Evolutionary conservation across 30 jellyfish, hydroid and myxozoan species (phyloP), one percentile per base, ranked within the genome.

Genomic region (Turritopsis dohrnii): DNA sequence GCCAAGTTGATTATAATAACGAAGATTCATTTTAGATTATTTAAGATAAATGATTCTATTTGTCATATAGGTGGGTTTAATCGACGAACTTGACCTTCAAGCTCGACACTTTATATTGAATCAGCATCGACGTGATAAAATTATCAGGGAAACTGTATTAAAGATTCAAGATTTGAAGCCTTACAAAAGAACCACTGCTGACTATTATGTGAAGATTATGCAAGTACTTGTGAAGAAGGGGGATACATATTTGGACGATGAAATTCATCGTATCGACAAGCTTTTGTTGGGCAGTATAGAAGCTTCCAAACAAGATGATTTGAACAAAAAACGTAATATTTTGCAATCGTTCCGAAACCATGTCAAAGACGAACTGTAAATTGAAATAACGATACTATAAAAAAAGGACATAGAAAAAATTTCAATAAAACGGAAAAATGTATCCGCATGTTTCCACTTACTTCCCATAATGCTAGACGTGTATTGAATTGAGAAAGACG

Each of bases 71-170:
- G 95, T 84, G 54, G 99, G 99, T 1, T 77, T 90, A 17, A 54
- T 84, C 4, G 95, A 94, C 65, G 96, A 94, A 53, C 89, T 94
- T 9, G 96, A 94, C 73, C 80, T 82, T 0, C 74, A 86, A 0
- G 94, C 96, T 16, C 84, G 92, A 24, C 85, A 94, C 72, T 94
- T 94, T 86, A 89, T 94, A 90, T 74, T 89, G 72, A 93, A 88
- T 52, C 79, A 89, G 28, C 24, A 82, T 84, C 81, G 88, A 25
- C 96, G 96, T 17, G 96, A 94, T 74, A 80, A 86, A 74, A 92
- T 91, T 16, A 86, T 89, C 21, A 86, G 91, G 18, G 96, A 88
- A 30, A 76, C 96, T 7, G 82, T 94, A 8, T 86, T 72, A 24
- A 79, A 80, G 69, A 85, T 94, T 1, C 94, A 89, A 29, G 83